Percentiles rank a stretch among this genome's conserved stretches.
phyloP scores from a whole-genome alignment of 2,797 vertebrate species.

The Helicolenus hilgendorfi region DNA sequence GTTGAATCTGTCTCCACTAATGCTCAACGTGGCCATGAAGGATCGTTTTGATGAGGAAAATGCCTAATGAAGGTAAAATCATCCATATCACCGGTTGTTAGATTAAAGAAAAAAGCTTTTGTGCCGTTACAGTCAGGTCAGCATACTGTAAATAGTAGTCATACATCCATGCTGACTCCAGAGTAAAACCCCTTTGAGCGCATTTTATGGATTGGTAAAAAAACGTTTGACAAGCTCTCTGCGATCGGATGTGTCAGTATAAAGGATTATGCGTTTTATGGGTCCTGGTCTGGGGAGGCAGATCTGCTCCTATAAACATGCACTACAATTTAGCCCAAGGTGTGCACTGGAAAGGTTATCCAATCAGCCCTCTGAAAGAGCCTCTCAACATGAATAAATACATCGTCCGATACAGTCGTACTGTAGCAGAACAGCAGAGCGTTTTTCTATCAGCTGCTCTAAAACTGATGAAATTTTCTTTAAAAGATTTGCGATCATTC shows the following conservation, averaged over 20 bases:
- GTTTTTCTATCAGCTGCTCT: conserved; percentile 3
- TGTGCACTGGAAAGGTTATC: conserved; percentile 83
- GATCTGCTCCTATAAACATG: conserved; percentile 86
- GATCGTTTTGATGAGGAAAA: background rate
- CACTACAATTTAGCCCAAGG: conserved; percentile 81
- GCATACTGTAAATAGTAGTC: conserved; percentile 74
- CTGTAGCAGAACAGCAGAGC: background rate
- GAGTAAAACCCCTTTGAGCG: conserved; percentile 72
- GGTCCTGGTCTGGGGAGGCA: conserved; percentile 67
- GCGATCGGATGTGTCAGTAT: conserved; percentile 85
- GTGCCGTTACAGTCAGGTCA: conserved; percentile 62
- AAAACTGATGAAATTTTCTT: conserved; percentile 34
- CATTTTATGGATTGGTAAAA: conserved; percentile 84
- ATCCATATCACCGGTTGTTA: background rate
- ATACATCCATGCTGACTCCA: conserved; percentile 74
- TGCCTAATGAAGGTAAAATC: background rate
- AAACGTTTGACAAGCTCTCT: conserved; percentile 83
- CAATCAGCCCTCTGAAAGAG: conserved; percentile 79
- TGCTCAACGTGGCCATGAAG: background rate
- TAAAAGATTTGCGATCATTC: conserved; percentile 17
- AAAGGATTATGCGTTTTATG: conserved; percentile 89
- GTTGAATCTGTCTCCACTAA: background rate
- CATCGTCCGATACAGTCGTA: conserved; percentile 23
- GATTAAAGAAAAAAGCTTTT: conserved; percentile 13
- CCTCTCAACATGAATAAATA: conserved; percentile 82